Percentiles rank a stretch among this genome's conserved stretches.
Evolutionary conservation across 2,113 vertebrate species (phyloP).

Genomic region (Cromileptes altivelis): DNA sequence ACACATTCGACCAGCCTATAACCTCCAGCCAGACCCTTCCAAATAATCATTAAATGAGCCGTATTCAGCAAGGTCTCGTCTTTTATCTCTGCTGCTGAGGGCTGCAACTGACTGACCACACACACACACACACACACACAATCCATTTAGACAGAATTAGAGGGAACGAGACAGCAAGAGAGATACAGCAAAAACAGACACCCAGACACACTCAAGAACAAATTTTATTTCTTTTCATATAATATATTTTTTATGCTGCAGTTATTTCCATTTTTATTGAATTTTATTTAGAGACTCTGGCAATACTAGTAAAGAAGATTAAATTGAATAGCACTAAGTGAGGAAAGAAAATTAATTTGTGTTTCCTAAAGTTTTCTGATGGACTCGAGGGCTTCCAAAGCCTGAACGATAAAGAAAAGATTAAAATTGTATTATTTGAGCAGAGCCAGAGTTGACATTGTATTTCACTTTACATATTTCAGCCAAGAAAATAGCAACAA

Average conservation of each 20-base stretch:
- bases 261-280: conserved; percentile 33
- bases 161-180: background rate
- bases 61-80: conserved; percentile 3
- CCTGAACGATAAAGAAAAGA: conserved; percentile 13
- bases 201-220: conserved; percentile 1
- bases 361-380: conserved; percentile 13
- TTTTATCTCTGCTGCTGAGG: conserved; percentile 1
- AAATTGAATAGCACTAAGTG: conserved; percentile 5
- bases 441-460: background rate
- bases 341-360: conserved; percentile 2
- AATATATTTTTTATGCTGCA: background rate
- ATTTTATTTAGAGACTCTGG: conserved; percentile 14
- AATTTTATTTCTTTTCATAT: background rate
- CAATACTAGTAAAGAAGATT: conserved; percentile 21
- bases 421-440: conserved; percentile 14
- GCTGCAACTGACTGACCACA: background rate
- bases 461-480: background rate
- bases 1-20: conserved; percentile 1
- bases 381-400: background rate
- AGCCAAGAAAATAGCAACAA: background rate
- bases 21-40: background rate
- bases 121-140: conserved; percentile 1
- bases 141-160: conserved; percentile 8
- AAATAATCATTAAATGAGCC: conserved; percentile 15
- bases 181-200: background rate